Evolutionary conservation across 2,797 vertebrate genomes (phyloP).

Genomic region (Pseudochirops corinnae): DNA sequence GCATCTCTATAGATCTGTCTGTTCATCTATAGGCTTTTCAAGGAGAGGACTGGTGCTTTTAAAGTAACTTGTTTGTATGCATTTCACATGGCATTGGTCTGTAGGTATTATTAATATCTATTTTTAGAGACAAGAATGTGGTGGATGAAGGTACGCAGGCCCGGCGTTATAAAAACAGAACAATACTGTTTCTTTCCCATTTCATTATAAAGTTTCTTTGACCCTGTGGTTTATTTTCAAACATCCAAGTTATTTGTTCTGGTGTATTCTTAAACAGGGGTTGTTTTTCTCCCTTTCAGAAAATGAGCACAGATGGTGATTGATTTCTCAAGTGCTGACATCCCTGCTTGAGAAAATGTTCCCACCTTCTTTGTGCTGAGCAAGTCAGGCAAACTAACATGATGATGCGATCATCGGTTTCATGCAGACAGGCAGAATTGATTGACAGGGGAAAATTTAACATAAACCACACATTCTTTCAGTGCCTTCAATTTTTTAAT

Average conservation of each 20-base stretch:
- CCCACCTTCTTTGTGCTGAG: slow-evolving; percentile 97
- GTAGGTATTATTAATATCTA: slow-evolving; percentile 82
- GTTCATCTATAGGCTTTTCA: background rate
- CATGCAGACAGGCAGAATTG: slow-evolving; percentile 94
- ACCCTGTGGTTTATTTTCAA: slow-evolving; percentile 93
- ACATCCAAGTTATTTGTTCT: slow-evolving; percentile 90
- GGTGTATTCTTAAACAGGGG: slow-evolving; percentile 90
- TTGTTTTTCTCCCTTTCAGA: slow-evolving; percentile 89
- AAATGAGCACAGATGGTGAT: slow-evolving; percentile 99
- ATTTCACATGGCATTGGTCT: slow-evolving; percentile 77
- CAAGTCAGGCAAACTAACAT: slow-evolving; percentile 98
- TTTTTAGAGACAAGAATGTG: slow-evolving; percentile 81
- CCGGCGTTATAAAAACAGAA: slow-evolving; percentile 80
- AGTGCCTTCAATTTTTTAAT: slow-evolving; percentile 87
- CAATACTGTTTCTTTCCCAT: slow-evolving; percentile 88
- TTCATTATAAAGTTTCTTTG: slow-evolving; percentile 94
- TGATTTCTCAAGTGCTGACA: slow-evolving; percentile 99
- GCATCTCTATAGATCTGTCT: background rate
- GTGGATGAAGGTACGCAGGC: slow-evolving; percentile 68
- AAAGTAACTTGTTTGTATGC: slow-evolving; percentile 78
- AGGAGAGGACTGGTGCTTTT: slow-evolving; percentile 18
- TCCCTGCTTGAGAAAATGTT: slow-evolving; percentile 97
- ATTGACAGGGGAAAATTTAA: slow-evolving; percentile 93
- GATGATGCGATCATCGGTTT: slow-evolving; percentile 96
- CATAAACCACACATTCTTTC: slow-evolving; percentile 89